These are phyloP conservation scores for Tyrophagus putrescentiae DNA, from an alignment of 1,140 invertebrate species.

Conservation along the genomic window DNA sequence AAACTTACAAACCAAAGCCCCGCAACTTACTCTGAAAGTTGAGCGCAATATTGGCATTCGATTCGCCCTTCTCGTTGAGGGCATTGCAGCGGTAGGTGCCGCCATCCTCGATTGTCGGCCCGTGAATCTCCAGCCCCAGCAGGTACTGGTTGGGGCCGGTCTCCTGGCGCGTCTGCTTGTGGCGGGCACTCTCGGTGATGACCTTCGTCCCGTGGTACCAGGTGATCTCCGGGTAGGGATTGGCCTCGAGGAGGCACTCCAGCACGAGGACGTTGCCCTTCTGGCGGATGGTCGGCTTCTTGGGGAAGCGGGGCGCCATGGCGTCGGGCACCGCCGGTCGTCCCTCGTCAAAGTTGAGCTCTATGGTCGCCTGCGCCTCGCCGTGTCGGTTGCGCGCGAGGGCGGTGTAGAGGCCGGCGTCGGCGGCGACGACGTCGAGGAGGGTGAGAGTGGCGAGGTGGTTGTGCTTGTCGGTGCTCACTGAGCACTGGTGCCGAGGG, in stretches of 20 bases:
- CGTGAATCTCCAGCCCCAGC: slow-evolving; percentile 64
- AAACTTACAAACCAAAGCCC: slow-evolving; percentile 19
- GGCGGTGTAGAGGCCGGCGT: slow-evolving; percentile 84
- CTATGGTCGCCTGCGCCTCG: slow-evolving; percentile 80
- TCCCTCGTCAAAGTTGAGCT: slow-evolving; percentile 81
- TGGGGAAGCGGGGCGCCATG: slow-evolving; percentile 85
- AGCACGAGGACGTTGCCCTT: slow-evolving; percentile 82
- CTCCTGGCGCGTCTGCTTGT: slow-evolving; percentile 69
- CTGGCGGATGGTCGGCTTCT: slow-evolving; percentile 90
- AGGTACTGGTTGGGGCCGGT: slow-evolving; percentile 70
- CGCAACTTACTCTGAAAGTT: slow-evolving; percentile 84
- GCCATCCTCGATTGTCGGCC: slow-evolving; percentile 84
- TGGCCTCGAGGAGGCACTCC: slow-evolving; percentile 86
- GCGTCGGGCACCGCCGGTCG: slow-evolving; percentile 70
- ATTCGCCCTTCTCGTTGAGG: slow-evolving; percentile 93
- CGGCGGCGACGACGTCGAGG: slow-evolving; percentile 57
- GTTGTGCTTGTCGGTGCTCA: slow-evolving; percentile 34
- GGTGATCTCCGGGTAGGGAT: slow-evolving; percentile 82
- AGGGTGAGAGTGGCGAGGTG: slow-evolving; percentile 74
- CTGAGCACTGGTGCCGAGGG: slow-evolving; percentile 21
- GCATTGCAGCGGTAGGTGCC: slow-evolving; percentile 98
- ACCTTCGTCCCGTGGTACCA: slow-evolving; percentile 79
- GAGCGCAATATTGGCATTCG: slow-evolving; percentile 97
- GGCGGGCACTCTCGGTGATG: slow-evolving; percentile 59
- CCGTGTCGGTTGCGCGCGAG: slow-evolving; percentile 80